Evolutionary conservation across 2,113 vertebrate genomes (phyloP), one percentile per base, ranked within the genome.

Genomic region (Sula dactylatra): DNA sequence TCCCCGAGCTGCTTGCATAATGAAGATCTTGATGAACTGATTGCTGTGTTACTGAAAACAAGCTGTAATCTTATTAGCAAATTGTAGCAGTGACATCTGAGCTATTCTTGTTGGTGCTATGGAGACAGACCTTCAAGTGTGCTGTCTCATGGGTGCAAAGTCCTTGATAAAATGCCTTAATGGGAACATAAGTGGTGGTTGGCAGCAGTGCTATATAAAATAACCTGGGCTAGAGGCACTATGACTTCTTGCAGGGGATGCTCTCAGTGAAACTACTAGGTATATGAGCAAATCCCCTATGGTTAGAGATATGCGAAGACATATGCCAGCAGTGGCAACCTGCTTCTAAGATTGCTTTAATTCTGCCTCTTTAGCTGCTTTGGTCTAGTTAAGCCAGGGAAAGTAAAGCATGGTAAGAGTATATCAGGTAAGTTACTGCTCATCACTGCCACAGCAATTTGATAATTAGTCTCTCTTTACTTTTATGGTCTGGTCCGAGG

Each of bases 1-100:
- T 96, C 82, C 92, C 87, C 1, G 32, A 66, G 94, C 93, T 66
- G 74, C 90, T 97, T 97, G 96, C 94, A 91, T 97, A 96, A 96
- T 95, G 84, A 6, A 82, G 78, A 25, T 91, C 85, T 70, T 88
- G 96, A 96, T 95, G 92, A 93, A 92, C 92, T 70, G 87, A 97
- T 96, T 90, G 90, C 78, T 42, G 66, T 79, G 92, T 85, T 94
- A 85, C 84, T 91, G 94, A 90, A 93, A 96, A 90, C 96, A 96
- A 96, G 64, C 91, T 86, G 32, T 79, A 94, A 96, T 95, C 94
- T 94, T 77, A 73, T 92, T 96, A 96, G 87, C 62, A 94, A 92
- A 80, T 31, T 52, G 71, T 65, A n/a, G 19, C 32, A 92, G 71
- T 70, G 85, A 82, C 92, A 95, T 91, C 92, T 49, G 18, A 45